Conservation (phyloP, 2,888 invertebrate genomes). For the Mythimna vitellina region DNA sequence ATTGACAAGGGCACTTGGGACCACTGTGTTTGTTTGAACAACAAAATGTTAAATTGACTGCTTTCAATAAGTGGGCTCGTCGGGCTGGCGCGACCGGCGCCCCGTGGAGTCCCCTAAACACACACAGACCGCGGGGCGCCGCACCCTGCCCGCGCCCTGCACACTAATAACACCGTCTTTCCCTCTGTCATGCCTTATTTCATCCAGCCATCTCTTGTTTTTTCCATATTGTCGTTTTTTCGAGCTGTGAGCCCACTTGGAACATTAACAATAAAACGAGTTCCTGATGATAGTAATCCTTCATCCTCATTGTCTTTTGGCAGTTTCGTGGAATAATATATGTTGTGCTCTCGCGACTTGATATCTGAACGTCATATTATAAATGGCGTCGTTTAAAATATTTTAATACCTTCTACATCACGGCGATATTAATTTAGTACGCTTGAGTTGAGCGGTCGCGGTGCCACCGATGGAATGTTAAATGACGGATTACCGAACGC, state of each 20-base stretch:
- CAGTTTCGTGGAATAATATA: constrained; percentile 90
- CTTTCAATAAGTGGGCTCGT: constrained; percentile 86
- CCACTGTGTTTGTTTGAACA: constrained; percentile 84
- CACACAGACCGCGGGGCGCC: constrained; percentile 90
- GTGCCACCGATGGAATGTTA: constrained; percentile 89
- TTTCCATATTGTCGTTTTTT: constrained; percentile 85
- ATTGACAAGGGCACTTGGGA: constrained; percentile 74
- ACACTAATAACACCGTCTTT: constrained; percentile 88
- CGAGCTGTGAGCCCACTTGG: constrained; percentile 76
- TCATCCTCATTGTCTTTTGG: constrained; percentile 91
- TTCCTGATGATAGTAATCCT: constrained; percentile 89
- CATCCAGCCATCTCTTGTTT: constrained; percentile 85
- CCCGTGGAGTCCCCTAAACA: constrained; percentile 85
- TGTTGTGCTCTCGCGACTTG: constrained; percentile 87
- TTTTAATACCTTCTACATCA: constrained; percentile 90
- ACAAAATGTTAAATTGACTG: constrained; percentile 86
- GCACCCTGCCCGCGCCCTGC: constrained; percentile 80
- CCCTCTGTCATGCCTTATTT: constrained; percentile 88
- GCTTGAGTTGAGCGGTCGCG: constrained; percentile 87
- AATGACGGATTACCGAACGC: constrained; percentile 89
- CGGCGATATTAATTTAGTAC: constrained; percentile 89
- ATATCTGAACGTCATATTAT: constrained; percentile 89
- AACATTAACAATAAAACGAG: constrained; percentile 88
- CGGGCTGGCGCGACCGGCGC: constrained; percentile 70
- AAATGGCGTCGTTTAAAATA: constrained; percentile 90